Evolutionary conservation across 2,797 vertebrate genomes (phyloP), one percentile per base, ranked within the genome.

Genomic region (Acanthurus leucopareius): DNA sequence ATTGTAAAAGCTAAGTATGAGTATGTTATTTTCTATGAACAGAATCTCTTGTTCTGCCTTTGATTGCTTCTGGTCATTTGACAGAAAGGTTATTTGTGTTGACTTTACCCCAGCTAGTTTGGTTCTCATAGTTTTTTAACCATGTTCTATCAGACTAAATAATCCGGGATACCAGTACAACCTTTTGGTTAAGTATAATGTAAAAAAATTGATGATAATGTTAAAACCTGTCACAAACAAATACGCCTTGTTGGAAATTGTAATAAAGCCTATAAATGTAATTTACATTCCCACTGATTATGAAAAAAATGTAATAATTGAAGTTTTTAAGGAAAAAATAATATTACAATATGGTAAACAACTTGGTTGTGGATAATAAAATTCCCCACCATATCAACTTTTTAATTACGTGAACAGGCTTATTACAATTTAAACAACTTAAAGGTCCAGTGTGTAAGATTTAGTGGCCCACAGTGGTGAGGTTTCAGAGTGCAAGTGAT

Each of bases 141-240:
- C 15, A 42, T 49, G 15, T 25, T 53, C n/a, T 40, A 52, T 59
- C 49, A 56, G 20, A 54, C n/a, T 53, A 48, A 62, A 49, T 15
- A 54, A 45, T 10, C 54, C 40, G 54, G 57, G 19, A 58, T 38
- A 13, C 10, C 57, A 57, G 28, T 42, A 28, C 35, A 51, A 61
- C 19, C 20, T 28, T 48, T 54, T 20, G 59, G 28, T 49, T 53
- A 63, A 54, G 19, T 63, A 3, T 48, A 52, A 67, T 61, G 44
- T 51, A 32, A 69, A 71, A n/a, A 73, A 42, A 3, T n/a, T 16
- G 54, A 25, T 28, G 10, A 72, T 73, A 63, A 58, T 57, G 49
- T 65, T 66, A 77, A n/a, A 63, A 59, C 44, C 35, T 35, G 22
- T 60, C 19, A 15, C 47, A 62, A 66, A 79, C 44, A 79, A 73